phyloP scores from a whole-genome alignment of 2,888 invertebrate genomes.

The Augiades crinisus region DNA sequence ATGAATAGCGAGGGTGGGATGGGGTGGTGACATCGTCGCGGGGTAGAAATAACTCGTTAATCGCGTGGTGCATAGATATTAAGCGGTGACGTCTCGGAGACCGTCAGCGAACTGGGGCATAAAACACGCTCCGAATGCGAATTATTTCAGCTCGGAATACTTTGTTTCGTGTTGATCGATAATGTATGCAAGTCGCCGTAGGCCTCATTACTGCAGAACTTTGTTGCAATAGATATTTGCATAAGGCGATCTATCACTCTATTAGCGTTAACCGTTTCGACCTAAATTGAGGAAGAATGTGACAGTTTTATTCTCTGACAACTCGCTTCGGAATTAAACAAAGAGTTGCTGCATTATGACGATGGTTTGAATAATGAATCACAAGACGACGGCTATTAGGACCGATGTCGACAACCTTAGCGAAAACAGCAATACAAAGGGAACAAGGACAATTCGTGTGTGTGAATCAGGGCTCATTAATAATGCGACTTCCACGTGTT shows the following conservation, averaged over 20 bases:
- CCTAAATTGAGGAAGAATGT: slow-evolving; percentile 55
- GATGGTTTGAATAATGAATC: slow-evolving; percentile 30
- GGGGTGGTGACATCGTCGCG: slow-evolving; percentile 52
- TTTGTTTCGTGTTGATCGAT: slow-evolving; percentile 55
- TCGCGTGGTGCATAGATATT: slow-evolving; percentile 63
- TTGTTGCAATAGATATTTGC: slow-evolving; percentile 45
- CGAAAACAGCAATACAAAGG: slow-evolving; percentile 19
- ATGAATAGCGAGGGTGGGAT: slow-evolving; percentile 41
- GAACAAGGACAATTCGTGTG: slow-evolving; percentile 3
- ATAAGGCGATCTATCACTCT: slow-evolving; percentile 54
- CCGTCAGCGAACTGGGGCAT: slow-evolving; percentile 53
- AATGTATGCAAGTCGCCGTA: slow-evolving; percentile 50
- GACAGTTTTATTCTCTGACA: slow-evolving; percentile 42
- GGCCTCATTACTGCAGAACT: slow-evolving; percentile 52
- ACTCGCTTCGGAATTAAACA: slow-evolving; percentile 35
- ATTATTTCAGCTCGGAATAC: slow-evolving; percentile 52
- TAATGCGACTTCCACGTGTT: slow-evolving; percentile 58
- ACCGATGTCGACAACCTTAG: not conserved
- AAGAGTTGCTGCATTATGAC: slow-evolving; percentile 37
- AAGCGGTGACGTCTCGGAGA: slow-evolving; percentile 57
- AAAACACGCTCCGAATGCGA: slow-evolving; percentile 60
- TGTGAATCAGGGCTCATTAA: slow-evolving; percentile 46
- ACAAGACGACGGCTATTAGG: not conserved
- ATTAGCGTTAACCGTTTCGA: slow-evolving; percentile 40
- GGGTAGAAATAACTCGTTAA: slow-evolving; percentile 47